Percentiles rank a stretch among this genome's conserved stretches.
Conservation (phyloP, 1,140 invertebrate species). For the Heliconius congener region DNA sequence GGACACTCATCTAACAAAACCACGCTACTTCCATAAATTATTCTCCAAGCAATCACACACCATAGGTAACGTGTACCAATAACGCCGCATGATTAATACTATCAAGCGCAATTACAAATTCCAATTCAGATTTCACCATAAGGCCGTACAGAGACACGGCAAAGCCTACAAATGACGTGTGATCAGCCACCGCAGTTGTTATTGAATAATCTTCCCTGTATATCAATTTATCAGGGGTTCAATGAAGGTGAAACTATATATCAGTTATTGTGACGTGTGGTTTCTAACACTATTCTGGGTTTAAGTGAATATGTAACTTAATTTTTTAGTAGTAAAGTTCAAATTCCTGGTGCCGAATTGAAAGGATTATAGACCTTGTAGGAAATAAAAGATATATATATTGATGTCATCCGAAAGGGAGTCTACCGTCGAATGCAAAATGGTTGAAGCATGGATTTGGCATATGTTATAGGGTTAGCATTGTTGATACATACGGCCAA, state of each 20-base stretch:
- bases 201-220: constrained; percentile 77
- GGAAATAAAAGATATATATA: constrained; percentile 58
- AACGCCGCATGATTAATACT: constrained; percentile 12
- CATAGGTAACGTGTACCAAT: constrained; percentile 13
- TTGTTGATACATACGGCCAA: constrained; percentile 58
- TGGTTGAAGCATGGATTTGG: constrained; percentile 79
- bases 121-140: constrained; percentile 58
- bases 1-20: not conserved
- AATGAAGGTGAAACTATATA: constrained; percentile 80
- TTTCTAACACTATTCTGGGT: constrained; percentile 27
- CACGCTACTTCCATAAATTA: constrained; percentile 9
- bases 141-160: constrained; percentile 50
- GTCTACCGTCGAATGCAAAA: constrained; percentile 77
- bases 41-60: constrained; percentile 9
- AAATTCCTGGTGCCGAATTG: constrained; percentile 10
- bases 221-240: constrained; percentile 79
- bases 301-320: constrained; percentile 28
- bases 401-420: constrained; percentile 78
- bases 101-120: constrained; percentile 57
- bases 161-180: constrained; percentile 67
- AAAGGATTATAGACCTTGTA: constrained; percentile 44
- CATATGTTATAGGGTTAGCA: constrained; percentile 77
- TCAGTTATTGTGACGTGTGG: constrained; percentile 49
- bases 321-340: constrained; percentile 8
- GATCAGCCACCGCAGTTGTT: constrained; percentile 75